These are phyloP conservation scores for Stomorhina lunata DNA, from an alignment of 2,888 invertebrate species.

Conservation along the genomic window DNA sequence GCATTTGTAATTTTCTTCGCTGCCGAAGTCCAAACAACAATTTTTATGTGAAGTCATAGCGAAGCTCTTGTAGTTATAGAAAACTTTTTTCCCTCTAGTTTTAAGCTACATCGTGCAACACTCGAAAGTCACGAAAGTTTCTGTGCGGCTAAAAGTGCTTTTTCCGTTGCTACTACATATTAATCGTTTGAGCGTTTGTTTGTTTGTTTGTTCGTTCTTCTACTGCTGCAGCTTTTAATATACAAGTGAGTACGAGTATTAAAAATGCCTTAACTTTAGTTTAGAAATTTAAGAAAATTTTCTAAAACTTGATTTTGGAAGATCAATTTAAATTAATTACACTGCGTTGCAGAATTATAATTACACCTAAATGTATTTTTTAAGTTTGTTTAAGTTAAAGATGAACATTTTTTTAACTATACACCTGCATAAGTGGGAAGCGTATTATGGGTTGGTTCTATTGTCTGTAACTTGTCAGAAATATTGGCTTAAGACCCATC, in stretches of 20 bases:
- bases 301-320: not conserved
- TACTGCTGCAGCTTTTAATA: conserved; percentile 20
- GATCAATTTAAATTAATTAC: too few relatives aligned
- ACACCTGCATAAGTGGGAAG: too few relatives aligned
- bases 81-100: conserved; percentile 64
- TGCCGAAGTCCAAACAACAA: conserved; percentile 58
- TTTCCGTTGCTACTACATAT: conserved; percentile 56
- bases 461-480: too few relatives aligned
- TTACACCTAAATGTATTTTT: too few relatives aligned
- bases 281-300: conserved; percentile 20
- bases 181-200: too few relatives aligned
- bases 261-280: not conserved
- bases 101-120: conserved; percentile 62
- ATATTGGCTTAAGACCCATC: too few relatives aligned
- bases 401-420: too few relatives aligned
- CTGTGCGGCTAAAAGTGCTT: conserved; percentile 65
- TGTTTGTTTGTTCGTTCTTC: conserved; percentile 24
- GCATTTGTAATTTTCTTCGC: conserved; percentile 30
- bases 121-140: conserved; percentile 64
- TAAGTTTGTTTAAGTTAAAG: too few relatives aligned
- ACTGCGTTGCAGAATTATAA: too few relatives aligned
- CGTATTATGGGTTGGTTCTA: too few relatives aligned
- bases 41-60: conserved; percentile 62
- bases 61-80: conserved; percentile 62
- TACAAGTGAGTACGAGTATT: not conserved